Conservation (phyloP, 2,888 invertebrate species). For the Diogma glabrata region DNA sequence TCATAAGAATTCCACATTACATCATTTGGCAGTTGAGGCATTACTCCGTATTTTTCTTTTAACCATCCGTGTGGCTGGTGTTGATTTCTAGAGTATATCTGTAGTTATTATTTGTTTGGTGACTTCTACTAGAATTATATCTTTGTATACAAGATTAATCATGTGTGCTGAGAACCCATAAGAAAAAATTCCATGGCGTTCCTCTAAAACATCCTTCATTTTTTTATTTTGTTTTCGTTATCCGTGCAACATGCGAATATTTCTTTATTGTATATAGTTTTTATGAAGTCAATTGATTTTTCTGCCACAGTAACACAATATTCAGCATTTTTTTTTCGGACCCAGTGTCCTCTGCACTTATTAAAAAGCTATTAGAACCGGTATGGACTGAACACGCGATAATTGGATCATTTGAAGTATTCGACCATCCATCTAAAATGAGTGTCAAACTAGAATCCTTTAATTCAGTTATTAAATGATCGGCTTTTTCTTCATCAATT, state of each 20-base stretch:
- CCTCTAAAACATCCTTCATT: too few relatives aligned
- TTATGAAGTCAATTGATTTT: too few relatives aligned
- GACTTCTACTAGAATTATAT: neutral
- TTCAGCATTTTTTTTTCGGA: neutral
- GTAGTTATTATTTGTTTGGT: neutral
- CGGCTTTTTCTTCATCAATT: conserved; percentile 4
- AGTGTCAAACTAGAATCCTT: conserved; percentile 5
- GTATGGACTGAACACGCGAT: conserved; percentile 5
- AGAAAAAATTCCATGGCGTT: too few relatives aligned
- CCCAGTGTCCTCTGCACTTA: neutral
- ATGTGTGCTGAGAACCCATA: too few relatives aligned
- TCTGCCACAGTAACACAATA: neutral
- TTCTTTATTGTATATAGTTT: too few relatives aligned
- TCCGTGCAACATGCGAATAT: too few relatives aligned
- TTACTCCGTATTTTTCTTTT: neutral
- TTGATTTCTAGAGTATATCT: neutral
- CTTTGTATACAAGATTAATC: too few relatives aligned
- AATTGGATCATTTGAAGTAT: neutral
- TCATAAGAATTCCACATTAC: neutral
- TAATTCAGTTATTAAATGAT: neutral
- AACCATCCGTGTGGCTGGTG: neutral
- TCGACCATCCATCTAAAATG: conserved; percentile 6
- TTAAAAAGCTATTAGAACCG: neutral
- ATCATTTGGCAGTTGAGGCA: neutral
- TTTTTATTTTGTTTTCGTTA: too few relatives aligned